Base-by-base conservation (phyloP, 2,113 vertebrate species). In the Odocoileus virginianus region DNA sequence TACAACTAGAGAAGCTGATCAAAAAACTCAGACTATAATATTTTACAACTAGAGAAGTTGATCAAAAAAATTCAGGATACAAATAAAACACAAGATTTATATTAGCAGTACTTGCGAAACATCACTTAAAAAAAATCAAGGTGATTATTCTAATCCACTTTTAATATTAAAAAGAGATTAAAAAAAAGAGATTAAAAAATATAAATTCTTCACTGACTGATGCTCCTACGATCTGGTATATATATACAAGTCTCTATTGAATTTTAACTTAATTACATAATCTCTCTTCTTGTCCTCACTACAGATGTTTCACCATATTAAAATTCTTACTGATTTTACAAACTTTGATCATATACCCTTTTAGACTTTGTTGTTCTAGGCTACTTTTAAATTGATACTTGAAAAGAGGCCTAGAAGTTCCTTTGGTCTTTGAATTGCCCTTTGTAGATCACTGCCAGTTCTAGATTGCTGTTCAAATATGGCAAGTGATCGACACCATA, bases 111-210 rank as follows among this genome's bases (percentile, higher is more conserved):
- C 33, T 64, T 76, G 12, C 0, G 89, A 94, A 86, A 94, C 14
- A 58, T 17, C 15, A 74, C 85, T 86, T 82, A 27, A 19, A 43
- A 89, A 93, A 96, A 55, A 95, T 25, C 30, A 43, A 91, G 36
- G 71, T 54, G 86, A 81, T 60, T 74, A 90, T n/a, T 81, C 78
- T 86, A 95, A 95, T 40, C 71, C 7, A 83, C 28, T 82, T 86
- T 40, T 52, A 50, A 9, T 52, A 13, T 84, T 45, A 57, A 84
- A 90, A 79, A 94, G 43, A 87, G n/a, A 86, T 57, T 54, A 45
- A n/a, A 82, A 95, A 78, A 90, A 79, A 94, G 43, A 87, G n/a
- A 86, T 57, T 54, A 45, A n/a, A 82, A 95, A 78, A 90, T 43
- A 89, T 4, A 30, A 67, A 86, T 43, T 93, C 21, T 74, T 57